A percentile compares a stretch with the other conserved stretches of the same genome.
phyloP scores from a whole-genome alignment of 2,888 invertebrate genomes.

The Hetaerina titia region DNA sequence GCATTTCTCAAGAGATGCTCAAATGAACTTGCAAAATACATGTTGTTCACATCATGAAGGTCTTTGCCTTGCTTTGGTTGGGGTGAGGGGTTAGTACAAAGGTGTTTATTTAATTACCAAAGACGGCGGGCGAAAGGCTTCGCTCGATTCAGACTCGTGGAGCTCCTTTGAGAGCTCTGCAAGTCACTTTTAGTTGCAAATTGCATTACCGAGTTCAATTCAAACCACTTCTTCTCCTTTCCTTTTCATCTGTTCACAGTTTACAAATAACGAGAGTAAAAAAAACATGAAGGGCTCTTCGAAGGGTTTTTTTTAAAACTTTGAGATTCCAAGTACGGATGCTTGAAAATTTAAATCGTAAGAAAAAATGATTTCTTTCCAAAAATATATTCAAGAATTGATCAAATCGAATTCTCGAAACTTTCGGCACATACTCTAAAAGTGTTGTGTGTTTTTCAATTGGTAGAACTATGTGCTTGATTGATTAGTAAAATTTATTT shows the following conservation, averaged over 20 bases:
- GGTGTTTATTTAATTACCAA: conserved; percentile 12
- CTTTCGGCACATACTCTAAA: too few relatives aligned
- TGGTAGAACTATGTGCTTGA: too few relatives aligned
- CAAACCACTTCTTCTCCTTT: background rate
- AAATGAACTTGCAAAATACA: conserved; percentile 22
- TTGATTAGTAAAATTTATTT: too few relatives aligned
- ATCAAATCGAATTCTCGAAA: too few relatives aligned
- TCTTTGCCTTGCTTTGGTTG: background rate
- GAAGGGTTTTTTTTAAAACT: background rate
- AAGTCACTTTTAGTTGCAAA: conserved; percentile 30
- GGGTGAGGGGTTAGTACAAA: conserved; percentile 24
- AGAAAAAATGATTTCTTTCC: background rate
- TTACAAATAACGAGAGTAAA: background rate
- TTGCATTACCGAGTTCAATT: conserved; percentile 42
- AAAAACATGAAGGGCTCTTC: background rate
- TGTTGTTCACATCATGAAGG: conserved; percentile 18
- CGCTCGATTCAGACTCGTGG: conserved; percentile 11
- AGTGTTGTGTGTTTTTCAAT: too few relatives aligned
- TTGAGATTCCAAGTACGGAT: background rate
- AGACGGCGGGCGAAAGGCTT: conserved; percentile 31
- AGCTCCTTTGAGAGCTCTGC: background rate
- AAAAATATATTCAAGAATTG: too few relatives aligned
- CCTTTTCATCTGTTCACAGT: conserved; percentile 40
- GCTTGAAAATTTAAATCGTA: background rate
- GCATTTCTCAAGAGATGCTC: background rate